Conservation (phyloP, 1,140 invertebrate species). For the Chymomyza costata region DNA sequence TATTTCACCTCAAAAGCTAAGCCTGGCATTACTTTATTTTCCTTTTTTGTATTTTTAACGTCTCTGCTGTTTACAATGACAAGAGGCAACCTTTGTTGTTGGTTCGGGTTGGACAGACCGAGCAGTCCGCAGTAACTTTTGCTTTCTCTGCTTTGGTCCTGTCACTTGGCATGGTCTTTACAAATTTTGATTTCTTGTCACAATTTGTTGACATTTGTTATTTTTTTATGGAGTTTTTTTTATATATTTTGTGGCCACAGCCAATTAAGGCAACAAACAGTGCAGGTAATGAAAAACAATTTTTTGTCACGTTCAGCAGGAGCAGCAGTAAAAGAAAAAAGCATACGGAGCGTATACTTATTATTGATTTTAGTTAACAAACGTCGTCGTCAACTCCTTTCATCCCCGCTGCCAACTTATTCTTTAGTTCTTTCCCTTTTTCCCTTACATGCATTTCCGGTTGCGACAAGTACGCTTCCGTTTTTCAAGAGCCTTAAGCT, state of each 20-base stretch:
- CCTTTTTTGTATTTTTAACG: constrained; percentile 9
- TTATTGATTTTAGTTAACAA: constrained; percentile 63
- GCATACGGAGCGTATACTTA: constrained; percentile 56
- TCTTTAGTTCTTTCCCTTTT: background rate
- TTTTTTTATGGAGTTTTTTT: constrained; percentile 20
- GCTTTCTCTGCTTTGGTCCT: constrained; percentile 1
- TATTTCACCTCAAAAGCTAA: constrained; percentile 10
- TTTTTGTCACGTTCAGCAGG: constrained; percentile 39
- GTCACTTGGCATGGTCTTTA: constrained; percentile 26
- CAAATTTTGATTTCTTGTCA: constrained; percentile 70
- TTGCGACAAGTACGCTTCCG: constrained; percentile 44
- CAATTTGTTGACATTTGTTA: constrained; percentile 72
- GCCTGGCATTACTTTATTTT: background rate
- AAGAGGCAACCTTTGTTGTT: constrained; percentile 7
- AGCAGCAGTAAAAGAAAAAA: constrained; percentile 16
- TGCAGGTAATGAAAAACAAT: constrained; percentile 9
- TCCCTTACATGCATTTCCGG: constrained; percentile 58
- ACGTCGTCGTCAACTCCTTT: constrained; percentile 20
- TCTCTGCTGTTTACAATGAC: constrained; percentile 40
- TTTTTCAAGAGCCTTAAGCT: constrained; percentile 35
- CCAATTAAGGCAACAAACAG: constrained; percentile 63
- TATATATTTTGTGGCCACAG: constrained; percentile 35
- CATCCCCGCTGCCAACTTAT: constrained; percentile 1
- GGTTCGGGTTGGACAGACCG: too few relatives aligned
- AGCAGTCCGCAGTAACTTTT: too few relatives aligned